Conservation (phyloP, 1,140 invertebrate species). For the Eriocheir sinensis region DNA sequence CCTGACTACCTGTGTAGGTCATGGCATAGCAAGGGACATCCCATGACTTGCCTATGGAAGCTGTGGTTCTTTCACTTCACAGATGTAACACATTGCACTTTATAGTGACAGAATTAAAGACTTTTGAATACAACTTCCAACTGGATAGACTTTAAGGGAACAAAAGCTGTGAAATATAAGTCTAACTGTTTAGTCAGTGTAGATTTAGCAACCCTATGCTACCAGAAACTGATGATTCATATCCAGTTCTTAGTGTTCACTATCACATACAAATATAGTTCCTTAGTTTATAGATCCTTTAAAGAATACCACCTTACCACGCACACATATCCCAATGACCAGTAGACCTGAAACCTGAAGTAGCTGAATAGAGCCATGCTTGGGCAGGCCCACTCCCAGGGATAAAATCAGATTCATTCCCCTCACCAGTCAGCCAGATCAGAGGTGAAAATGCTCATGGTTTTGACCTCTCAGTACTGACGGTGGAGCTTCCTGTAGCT, state of each 20-base stretch:
- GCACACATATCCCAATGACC: neutral
- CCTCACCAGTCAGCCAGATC: neutral
- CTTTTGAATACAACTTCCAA: neutral
- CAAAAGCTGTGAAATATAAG: neutral
- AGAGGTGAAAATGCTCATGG: too few species aligned
- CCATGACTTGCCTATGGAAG: neutral
- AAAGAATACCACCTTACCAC: neutral
- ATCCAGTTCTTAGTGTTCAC: neutral
- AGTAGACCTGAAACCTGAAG: neutral
- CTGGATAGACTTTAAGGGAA: neutral
- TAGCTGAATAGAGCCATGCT: neutral
- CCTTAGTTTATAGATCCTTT: neutral
- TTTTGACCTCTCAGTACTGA: too few species aligned
- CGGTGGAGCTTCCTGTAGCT: too few species aligned
- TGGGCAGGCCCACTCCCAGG: neutral
- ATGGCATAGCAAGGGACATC: neutral
- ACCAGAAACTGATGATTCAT: neutral
- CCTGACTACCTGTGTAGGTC: neutral
- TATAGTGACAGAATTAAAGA: neutral
- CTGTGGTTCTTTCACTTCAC: neutral
- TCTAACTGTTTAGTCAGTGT: neutral
- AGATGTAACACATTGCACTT: neutral
- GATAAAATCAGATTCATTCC: neutral
- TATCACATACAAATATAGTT: neutral
- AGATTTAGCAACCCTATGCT: constrained; percentile 23